Base-by-base conservation (phyloP, 1,140 invertebrate species). In the Prorops nasuta region DNA sequence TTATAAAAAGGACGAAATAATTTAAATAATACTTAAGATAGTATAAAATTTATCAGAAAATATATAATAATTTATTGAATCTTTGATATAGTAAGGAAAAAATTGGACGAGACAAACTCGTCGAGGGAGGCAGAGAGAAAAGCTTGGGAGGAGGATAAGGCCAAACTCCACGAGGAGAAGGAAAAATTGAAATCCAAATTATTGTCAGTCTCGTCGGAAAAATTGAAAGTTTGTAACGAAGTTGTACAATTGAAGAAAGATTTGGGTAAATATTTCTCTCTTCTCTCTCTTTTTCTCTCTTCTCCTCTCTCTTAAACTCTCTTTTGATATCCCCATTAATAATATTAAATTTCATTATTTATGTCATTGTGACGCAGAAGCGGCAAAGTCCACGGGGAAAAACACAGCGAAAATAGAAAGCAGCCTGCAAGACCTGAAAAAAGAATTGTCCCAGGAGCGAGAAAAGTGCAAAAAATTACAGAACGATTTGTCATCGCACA, bases 121-220 rank as follows among this genome's bases (percentile, higher is more conserved):
- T 81, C 81, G 63, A 64, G 83, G 16, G 84, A 83, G 55, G 49
- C 64, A 18, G 82, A 85, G 39, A 68, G 67, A 49, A 76, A 76
- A 44, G 46, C 58, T 14, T 77, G 74, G 71, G 67, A 83, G 36
- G 69, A 77, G 37, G 76, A 82, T 32, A 85, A 86, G 68, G 69
- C 63, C 32, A 81, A 81, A 56, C 68, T 86, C 31, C 75, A 80
- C 41, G 80, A 81, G 44, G 71, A 83, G 57, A 81, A 83, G 62
- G 76, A 79, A 47, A 81, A 83, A 60, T 69, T 83, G 48, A 83
- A 79, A 37, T 65, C 66, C 71, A 86, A 66, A 77, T 81, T 78
- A 12, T 58, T 77, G 21, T 69, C 66, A 10, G 22, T 77, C 6
- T 71, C 72, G 0, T 69, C 72, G 0, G 74, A 78, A 20, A 78